Percentiles rank a stretch among this genome's conserved stretches.
These are phyloP conservation scores for Lamellibrachia luymesi DNA, from an alignment of 1,140 invertebrate species.

Conservation along the genomic window DNA sequence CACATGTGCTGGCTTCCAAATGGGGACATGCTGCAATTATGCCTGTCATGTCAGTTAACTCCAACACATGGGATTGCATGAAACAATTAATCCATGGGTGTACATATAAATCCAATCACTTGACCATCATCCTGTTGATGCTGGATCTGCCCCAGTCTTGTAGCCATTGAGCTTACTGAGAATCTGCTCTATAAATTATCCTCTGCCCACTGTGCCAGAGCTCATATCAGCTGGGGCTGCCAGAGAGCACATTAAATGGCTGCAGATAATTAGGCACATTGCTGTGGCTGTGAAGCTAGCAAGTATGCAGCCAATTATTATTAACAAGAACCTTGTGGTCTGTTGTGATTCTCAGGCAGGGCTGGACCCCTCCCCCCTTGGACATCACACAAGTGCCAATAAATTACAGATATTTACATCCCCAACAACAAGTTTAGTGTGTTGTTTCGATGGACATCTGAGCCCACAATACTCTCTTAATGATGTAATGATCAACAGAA, in stretches of 20 bases:
- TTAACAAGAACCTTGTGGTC: not conserved
- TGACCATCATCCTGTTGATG: not conserved
- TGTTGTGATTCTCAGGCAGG: not conserved
- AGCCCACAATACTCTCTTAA: not conserved
- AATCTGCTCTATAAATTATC: not conserved
- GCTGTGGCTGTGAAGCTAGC: not conserved
- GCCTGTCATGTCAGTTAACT: too few relatives aligned
- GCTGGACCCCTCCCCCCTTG: not conserved
- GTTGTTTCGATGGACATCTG: not conserved
- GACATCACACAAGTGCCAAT: not conserved
- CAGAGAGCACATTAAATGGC: not conserved
- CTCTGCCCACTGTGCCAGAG: not conserved
- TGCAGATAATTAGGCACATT: not conserved
- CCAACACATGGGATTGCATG: not conserved
- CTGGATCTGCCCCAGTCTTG: not conserved
- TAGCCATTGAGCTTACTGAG: not conserved
- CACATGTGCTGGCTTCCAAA: not conserved
- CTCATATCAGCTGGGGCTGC: not conserved
- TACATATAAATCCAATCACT: not conserved
- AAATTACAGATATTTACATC: not conserved
- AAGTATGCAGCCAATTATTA: constrained; percentile 5
- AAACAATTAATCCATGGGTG: not conserved
- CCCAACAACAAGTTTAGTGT: not conserved
- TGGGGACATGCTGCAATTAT: not conserved
- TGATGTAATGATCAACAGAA: not conserved